Conservation (phyloP, 2,797 vertebrate genomes). For the Forpus xanthops region DNA sequence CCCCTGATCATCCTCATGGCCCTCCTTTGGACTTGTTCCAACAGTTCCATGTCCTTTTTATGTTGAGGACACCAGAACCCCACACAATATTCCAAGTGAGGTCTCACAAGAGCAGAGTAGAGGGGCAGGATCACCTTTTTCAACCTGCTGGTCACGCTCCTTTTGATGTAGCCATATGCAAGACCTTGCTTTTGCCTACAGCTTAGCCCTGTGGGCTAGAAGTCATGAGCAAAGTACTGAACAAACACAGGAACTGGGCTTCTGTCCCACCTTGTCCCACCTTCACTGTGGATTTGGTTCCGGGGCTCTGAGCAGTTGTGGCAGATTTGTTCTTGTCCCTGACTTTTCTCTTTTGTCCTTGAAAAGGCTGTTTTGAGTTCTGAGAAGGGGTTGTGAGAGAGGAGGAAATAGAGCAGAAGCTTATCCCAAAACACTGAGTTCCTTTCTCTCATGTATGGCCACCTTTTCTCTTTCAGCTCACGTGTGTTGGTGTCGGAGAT, state of each 20-base stretch:
- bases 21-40: too few relatives aligned
- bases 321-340: neutral
- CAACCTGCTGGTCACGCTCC: neutral
- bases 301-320: neutral
- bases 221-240: neutral
- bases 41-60: too few relatives aligned
- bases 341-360: neutral
- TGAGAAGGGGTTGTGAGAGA: neutral
- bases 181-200: neutral
- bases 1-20: too few relatives aligned
- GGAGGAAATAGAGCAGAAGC: neutral
- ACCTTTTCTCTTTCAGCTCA: conserved; percentile 82
- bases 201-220: too few relatives aligned
- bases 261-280: neutral
- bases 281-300: neutral
- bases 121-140: neutral
- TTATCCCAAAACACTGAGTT: neutral
- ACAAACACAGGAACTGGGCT: neutral
- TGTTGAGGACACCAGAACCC: too few relatives aligned
- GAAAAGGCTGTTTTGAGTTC: neutral
- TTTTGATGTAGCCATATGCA: neutral
- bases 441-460: neutral
- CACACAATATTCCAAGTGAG: too few relatives aligned
- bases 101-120: neutral
- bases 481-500: conserved; percentile 93